Conservation (phyloP, 2,888 invertebrate species). For the Drosophila paranaensis region DNA sequence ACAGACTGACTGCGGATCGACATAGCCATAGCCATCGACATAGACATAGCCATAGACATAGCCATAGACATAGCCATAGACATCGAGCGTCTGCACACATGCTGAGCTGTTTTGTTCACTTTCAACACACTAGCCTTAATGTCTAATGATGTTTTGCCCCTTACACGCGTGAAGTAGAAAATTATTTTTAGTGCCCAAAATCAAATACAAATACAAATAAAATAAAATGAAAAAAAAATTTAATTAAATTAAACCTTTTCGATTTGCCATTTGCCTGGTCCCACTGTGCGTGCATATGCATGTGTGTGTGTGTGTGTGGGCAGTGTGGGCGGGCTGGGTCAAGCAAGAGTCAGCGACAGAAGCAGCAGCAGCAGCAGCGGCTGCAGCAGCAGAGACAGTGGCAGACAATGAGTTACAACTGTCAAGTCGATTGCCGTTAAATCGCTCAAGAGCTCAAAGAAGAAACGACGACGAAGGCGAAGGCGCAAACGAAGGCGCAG, state of each 20-base stretch:
- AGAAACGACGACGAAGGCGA: constrained; percentile 4
- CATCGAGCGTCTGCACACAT: constrained; percentile 55
- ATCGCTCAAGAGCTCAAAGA: constrained; percentile 53
- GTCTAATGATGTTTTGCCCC: constrained; percentile 63
- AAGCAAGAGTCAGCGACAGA: constrained; percentile 10
- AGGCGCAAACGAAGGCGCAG: constrained; percentile 13
- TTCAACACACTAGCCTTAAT: constrained; percentile 62
- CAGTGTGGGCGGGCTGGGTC: constrained; percentile 44
- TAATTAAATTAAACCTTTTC: constrained; percentile 29
- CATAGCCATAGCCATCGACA: constrained; percentile 33
- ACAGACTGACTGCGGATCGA: constrained; percentile 50
- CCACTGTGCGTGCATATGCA: constrained; percentile 15
- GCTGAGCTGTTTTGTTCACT: constrained; percentile 59
- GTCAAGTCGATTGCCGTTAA: constrained; percentile 63
- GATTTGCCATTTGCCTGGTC: constrained; percentile 16
- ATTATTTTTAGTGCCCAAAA: constrained; percentile 54
- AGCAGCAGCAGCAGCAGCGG: constrained; percentile 2
- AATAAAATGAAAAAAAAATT: not conserved
- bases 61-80: constrained; percentile 1
- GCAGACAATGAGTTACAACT: constrained; percentile 60
- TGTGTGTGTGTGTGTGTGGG: not conserved
- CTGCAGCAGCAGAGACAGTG: constrained; percentile 16
- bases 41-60: constrained; percentile 7
- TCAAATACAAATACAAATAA: constrained; percentile 2
- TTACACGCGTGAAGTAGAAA: constrained; percentile 58